Conservation (phyloP, 1,140 invertebrate species). For the Octopus sinensis region DNA sequence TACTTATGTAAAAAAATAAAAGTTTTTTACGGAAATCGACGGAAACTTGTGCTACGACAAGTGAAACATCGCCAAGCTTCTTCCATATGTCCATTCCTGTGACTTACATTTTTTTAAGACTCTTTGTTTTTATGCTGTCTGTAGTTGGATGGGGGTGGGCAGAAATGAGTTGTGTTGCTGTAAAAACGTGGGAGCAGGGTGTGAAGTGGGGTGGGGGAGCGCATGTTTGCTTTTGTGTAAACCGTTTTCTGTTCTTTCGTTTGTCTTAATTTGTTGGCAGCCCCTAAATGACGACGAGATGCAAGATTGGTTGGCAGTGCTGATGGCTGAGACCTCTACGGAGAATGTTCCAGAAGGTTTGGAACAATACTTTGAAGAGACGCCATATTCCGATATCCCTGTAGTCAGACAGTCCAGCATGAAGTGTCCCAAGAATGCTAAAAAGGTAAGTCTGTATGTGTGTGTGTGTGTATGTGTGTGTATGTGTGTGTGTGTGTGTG, state of each 20-base stretch:
- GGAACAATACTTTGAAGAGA: constrained; percentile 38
- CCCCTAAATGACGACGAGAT: constrained; percentile 41
- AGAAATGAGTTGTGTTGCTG: neutral
- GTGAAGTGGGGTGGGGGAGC: neutral
- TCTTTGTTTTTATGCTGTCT: no score
- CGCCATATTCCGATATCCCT: constrained; percentile 27
- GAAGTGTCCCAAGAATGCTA: neutral
- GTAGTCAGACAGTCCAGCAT: neutral
- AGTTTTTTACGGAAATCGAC: no score
- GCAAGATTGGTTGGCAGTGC: constrained; percentile 40
- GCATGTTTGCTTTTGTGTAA: neutral
- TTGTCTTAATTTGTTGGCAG: constrained; percentile 24
- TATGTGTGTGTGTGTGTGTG: no score
- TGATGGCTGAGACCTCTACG: constrained; percentile 45
- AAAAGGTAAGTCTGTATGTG: neutral
- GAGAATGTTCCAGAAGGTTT: constrained; percentile 36
- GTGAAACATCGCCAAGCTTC: no score
- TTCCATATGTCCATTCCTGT: no score
- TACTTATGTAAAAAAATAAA: no score
- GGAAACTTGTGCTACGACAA: no score
- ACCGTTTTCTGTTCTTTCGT: neutral
- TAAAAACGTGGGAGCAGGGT: neutral
- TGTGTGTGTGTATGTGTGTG: no score
- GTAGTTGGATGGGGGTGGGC: no score
- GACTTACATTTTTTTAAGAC: no score